Evolutionary conservation across 2,797 vertebrate species (phyloP), one percentile per base, ranked within the genome.

Genomic region (Margarornis squamiger): DNA sequence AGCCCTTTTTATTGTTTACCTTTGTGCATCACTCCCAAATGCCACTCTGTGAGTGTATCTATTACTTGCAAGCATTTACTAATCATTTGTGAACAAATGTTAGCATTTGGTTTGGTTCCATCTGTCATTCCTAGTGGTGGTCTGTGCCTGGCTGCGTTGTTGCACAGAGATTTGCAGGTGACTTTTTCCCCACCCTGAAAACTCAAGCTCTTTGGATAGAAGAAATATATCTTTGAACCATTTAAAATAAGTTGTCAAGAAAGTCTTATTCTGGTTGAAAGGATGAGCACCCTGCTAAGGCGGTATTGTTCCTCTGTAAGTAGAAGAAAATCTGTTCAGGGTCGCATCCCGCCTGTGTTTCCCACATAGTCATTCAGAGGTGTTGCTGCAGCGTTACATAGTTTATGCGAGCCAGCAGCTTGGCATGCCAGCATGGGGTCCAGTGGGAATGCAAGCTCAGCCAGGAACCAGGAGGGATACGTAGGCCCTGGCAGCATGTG

Each of bases 81-180:
- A 94, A 96, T 90, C 63, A 67, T 84, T 86, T 92, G 63, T 88
- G 95, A 96, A 90, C 80, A 96, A 96, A 95, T 94, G 85, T 76
- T 92, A 95, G 79, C 87, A 62, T 93, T 95, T 93, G 58, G 73
- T 80, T 91, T 91, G 58, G 46, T 93, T 94, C 89, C 95, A 96
- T 96, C 89, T 96, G 91, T 88, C 82, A 75, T 70, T 84, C 39
- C 78, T 58, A 34, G 66, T 9, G 14, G 77, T 5, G 0, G 72
- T 54, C 66, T 92, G 84, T 89, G 90, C 90, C 65, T 82, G 63
- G 89, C 94, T 93, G 63, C 92, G 39, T 92, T 92, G 93, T 66
- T 81, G 76, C 75, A 85, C 57, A 77, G 85, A 90, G 59, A 88
- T 46, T 29, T 71, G 67, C 49, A 14, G 0, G 41, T 68, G 75